Evolutionary conservation across 2,888 invertebrate genomes (phyloP).

Genomic region (Acanthoscelides obtectus): DNA sequence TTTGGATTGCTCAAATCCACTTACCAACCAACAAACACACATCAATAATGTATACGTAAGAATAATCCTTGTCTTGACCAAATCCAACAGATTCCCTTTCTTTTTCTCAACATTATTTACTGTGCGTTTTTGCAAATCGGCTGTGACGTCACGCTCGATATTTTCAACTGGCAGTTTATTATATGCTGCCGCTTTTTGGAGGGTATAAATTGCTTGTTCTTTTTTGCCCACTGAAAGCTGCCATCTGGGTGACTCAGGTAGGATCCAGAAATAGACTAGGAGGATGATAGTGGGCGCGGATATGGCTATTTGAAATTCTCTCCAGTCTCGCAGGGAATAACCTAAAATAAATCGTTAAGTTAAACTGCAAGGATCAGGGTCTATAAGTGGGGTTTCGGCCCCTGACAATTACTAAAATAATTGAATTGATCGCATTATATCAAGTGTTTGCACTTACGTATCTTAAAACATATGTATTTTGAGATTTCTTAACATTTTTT

Average conservation of each 20-base stretch:
- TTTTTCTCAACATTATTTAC: not conserved
- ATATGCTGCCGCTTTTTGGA: conserved; percentile 57
- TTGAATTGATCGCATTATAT: no score
- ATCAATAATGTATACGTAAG: not conserved
- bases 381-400: no score
- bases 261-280: conserved; percentile 58
- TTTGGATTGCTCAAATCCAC: no score
- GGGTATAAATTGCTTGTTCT: conserved; percentile 56
- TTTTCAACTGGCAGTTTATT: conserved; percentile 38
- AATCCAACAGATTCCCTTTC: not conserved
- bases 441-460: no score
- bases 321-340: conserved; percentile 54
- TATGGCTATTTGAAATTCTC: conserved; percentile 52
- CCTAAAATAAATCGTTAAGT: not conserved
- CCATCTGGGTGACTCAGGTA: conserved; percentile 79
- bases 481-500: no score
- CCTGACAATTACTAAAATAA: no score
- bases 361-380: no score
- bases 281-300: conserved; percentile 57
- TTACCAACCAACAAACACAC: not conserved
- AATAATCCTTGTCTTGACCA: not conserved
- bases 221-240: conserved; percentile 61
- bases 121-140: conserved; percentile 3
- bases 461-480: no score
- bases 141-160: conserved; percentile 47